Base-by-base conservation (phyloP, 2,113 vertebrate species). In the Emydocephalus ijimae region DNA sequence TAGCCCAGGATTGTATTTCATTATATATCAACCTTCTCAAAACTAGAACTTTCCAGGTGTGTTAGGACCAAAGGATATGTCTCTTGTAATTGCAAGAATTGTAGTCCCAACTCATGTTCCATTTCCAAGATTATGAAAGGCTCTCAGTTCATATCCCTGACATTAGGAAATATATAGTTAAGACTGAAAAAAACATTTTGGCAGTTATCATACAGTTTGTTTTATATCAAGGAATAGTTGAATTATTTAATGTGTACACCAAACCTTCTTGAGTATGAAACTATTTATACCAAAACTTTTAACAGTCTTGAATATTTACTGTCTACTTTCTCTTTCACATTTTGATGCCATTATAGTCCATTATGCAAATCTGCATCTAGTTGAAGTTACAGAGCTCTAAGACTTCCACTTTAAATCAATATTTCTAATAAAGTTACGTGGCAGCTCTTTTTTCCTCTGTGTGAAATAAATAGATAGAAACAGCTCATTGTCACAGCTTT, bases 261-360 rank as follows among this genome's bases (percentile, higher is more conserved):
- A 86, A 86, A 20, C 56, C 54, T 86, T 91, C 39, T n/a, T 7
- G 39, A 5, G 45, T 15, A 57, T 91, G 57, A 18, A 91, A 86
- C 86, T 86, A 91, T 59, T 86, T 86, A 91, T 29, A n/a, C 52
- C 85, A 85, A 7, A n/a, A 9, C 26, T 7, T 91, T 91, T 86
- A 85, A 54, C 23, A 69, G 2, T 3, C 15, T 57, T 64, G 55
- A 85, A 6, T 86, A 48, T 5, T 2, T 8, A 0, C 54, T 48
- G 90, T 94, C 24, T 9, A 3, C 12, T 88, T 55, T 12, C 20
- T 85, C 61, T 92, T 90, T 85, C 23, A 45, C 50, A 61, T 90
- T 48, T 94, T 88, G 64, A 55, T 95, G n/a, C 59, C 34, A 94
- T 91, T 55, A 3, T 91, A 61, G 21, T 43, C 23, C 43, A 12